These are phyloP conservation scores for Berghia stephanieae DNA, from an alignment of 1,140 invertebrate genomes.

Conservation along the genomic window DNA sequence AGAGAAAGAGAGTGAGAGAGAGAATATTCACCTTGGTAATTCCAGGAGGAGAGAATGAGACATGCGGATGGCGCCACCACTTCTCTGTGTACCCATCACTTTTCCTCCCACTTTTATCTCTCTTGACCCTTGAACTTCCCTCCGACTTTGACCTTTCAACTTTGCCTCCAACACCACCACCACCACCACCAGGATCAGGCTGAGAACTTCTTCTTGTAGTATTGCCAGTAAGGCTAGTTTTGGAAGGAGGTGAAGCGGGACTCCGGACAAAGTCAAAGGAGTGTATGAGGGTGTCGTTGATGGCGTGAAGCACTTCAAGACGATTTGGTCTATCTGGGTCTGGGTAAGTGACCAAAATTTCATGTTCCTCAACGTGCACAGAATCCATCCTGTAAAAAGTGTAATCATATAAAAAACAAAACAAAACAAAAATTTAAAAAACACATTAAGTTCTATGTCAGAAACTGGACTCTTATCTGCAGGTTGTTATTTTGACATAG, in stretches of 20 bases:
- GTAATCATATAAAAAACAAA: background rate
- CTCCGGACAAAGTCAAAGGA: background rate
- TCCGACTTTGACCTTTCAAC: background rate
- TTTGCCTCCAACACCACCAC: too few relatives aligned
- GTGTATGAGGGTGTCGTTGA: background rate
- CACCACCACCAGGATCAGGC: too few relatives aligned
- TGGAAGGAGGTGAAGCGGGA: too few relatives aligned
- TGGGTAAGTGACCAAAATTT: constrained; percentile 21
- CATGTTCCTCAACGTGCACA: constrained; percentile 35
- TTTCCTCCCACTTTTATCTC: background rate
- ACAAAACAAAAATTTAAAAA: too few relatives aligned
- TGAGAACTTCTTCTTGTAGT: too few relatives aligned
- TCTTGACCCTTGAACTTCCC: background rate
- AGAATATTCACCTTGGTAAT: constrained; percentile 28
- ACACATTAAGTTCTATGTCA: too few relatives aligned
- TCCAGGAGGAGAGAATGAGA: constrained; percentile 31
- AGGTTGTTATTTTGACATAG: too few relatives aligned
- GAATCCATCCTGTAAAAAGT: constrained; percentile 25
- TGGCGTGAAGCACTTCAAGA: constrained; percentile 21
- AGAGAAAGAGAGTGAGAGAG: background rate
- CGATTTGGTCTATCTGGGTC: constrained; percentile 32
- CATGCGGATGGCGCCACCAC: constrained; percentile 28
- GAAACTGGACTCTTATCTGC: too few relatives aligned
- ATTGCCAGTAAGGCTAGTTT: too few relatives aligned
- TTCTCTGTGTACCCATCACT: background rate